Evolutionary conservation across 2,113 vertebrate species (phyloP), one percentile per base, ranked within the genome.

Genomic region (Plectropomus leopardus): DNA sequence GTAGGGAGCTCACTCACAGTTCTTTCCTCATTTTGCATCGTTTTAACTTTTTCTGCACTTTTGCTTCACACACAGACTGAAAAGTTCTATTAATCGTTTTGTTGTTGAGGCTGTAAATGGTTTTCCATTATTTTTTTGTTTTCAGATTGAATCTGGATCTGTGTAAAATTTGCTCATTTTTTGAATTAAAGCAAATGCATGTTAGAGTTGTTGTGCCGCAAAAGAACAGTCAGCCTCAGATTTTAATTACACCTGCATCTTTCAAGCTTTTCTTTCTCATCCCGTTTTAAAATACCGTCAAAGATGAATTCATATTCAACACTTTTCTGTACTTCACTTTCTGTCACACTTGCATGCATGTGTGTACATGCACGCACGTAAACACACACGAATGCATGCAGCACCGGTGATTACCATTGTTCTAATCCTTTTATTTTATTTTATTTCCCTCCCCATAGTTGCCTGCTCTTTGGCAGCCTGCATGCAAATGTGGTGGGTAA

Each of bases 401-500:
- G 81, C 78, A 89, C 36, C 69, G 84, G 75, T 91, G 86, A 93
- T 93, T 92, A 93, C 90, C 86, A 94, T 94, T 93, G 93, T 94
- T 94, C 87, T 92, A 94, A 92, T 93, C 89, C 91, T 92, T 95
- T 93, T 93, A 90, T 94, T 94, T 93, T 93, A 90, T 94, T 94
- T 92, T 91, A 93, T 92, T 91, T 92, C 80, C 86, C 84, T 93
- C 89, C 85, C 87, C 79, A 89, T 90, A 73, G 78, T 78, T 92
- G 85, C 72, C 72, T 86, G 88, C 86, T 92, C 89, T 92, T 93
- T 94, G 93, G 92, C 92, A 94, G 92, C 84, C 77, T 78, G 87
- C 89, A 94, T 94, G 94, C 93, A 94, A 94, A 95, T 94, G 90
- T 82, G 71, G 74, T 89, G 89, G 91, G 87, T 95, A 95, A 94